Evolutionary conservation across 2,113 vertebrate species (phyloP).

Genomic region (Tringa solitaria): DNA sequence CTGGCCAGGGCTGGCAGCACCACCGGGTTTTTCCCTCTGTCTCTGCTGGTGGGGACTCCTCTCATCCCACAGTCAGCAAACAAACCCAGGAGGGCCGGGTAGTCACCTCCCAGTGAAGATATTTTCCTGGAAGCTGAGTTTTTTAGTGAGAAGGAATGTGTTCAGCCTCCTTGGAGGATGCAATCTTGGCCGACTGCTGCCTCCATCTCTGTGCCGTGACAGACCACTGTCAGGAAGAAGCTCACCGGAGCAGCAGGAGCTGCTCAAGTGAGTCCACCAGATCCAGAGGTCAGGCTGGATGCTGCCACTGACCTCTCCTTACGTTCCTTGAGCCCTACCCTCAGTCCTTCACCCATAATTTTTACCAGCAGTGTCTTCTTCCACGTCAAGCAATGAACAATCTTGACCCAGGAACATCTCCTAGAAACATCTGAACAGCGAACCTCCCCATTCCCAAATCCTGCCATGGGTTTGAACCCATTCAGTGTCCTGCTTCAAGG

Average conservation of each 20-base stretch:
- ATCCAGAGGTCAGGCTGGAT: background rate
- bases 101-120: background rate
- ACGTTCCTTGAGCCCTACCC: background rate
- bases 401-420: background rate
- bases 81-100: background rate
- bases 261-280: background rate
- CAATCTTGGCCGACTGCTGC: accelerated
- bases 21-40: background rate
- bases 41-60: background rate
- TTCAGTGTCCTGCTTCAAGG: background rate
- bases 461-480: too few relatives aligned
- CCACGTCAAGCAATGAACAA: background rate
- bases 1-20: background rate
- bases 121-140: background rate
- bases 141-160: background rate
- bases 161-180: background rate
- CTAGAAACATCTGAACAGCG: background rate
- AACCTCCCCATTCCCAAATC: background rate
- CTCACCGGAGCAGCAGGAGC: background rate
- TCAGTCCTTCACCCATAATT: background rate
- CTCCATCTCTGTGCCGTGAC: accelerated
- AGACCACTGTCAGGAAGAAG: background rate
- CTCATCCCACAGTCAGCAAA: background rate
- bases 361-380: background rate
- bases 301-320: background rate